phyloP scores from a whole-genome alignment of 2,888 invertebrate genomes.

The Hydrotaea diabolus region DNA sequence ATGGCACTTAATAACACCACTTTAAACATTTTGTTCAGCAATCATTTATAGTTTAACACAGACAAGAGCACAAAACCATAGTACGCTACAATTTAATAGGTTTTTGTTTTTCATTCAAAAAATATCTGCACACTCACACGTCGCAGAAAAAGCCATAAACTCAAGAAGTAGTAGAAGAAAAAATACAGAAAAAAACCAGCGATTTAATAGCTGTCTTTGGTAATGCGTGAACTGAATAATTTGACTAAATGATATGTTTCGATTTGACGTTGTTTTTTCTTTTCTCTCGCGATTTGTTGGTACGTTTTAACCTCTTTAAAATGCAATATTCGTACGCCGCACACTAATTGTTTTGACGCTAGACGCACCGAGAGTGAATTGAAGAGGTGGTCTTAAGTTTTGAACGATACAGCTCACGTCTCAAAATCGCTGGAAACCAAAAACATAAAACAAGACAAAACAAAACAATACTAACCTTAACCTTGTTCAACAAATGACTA shows the following conservation, averaged over 20 bases:
- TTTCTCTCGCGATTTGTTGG: background rate
- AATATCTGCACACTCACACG: conserved; percentile 40
- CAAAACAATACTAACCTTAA: conserved; percentile 57
- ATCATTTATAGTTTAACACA: background rate
- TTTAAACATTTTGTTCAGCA: conserved; percentile 23
- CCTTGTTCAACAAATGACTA: conserved; percentile 53
- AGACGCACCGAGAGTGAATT: conserved; percentile 54
- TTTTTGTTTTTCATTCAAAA: conserved; percentile 26
- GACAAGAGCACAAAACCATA: conserved; percentile 8
- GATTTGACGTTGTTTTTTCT: conserved; percentile 34
- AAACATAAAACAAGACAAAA: conserved; percentile 11
- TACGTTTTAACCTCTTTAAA: conserved; percentile 14
- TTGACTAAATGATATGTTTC: conserved; percentile 43
- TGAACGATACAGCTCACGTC: conserved; percentile 12
- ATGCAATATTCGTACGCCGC: conserved; percentile 2
- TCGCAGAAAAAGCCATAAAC: background rate
- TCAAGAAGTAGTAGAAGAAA: background rate
- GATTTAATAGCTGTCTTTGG: conserved; percentile 62
- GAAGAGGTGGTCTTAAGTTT: conserved; percentile 39
- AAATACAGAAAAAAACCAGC: conserved; percentile 10
- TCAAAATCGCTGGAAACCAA: conserved; percentile 17
- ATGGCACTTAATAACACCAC: conserved; percentile 53
- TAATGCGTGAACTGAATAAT: conserved; percentile 67
- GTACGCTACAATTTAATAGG: conserved; percentile 46
- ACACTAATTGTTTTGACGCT: conserved; percentile 59